Evolutionary conservation across 2,888 invertebrate species (phyloP), one percentile per base, ranked within the genome.

Genomic region (Drosophila differens): DNA sequence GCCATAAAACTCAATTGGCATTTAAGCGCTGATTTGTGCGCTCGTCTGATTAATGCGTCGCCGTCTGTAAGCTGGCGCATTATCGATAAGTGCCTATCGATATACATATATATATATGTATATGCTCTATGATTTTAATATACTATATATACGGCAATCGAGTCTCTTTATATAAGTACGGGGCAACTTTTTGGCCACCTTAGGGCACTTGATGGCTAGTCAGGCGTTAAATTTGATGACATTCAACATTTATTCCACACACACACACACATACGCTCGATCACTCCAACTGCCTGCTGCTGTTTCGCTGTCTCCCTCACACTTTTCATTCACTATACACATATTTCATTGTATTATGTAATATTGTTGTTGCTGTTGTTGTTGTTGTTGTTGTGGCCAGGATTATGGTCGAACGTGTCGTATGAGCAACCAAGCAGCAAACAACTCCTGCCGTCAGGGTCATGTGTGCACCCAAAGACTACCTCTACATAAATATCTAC

Each of bases 171-270:
- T 39, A 59, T 53, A 63, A 58, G 47, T 33, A 25, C 55, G 33
- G 41, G 32, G 6, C 28, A 52, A 47, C 32, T 68, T 76, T 68
- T 69, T 53, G 71, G 62, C 60, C 63, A 70, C 65, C 70, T 78
- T 74, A 55, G 67, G 74, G 74, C 83, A 76, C 81, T 84, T 79
- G 81, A 68, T 57, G 59, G 49, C 80, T 74, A 86, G 67, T 86
- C 82, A 66, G 76, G 84, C 84, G 86, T 60, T 83, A 83, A 86
- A 84, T 84, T 86, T 86, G 86, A 83, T 84, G 82, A 75, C 74
- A 72, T 77, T 79, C 83, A 76, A 81, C 79, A 83, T 79, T 76
- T 83, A 68, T 70, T 66, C 60, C 70, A 67, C 57, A n/a, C 35
- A 59, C n/a, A 41, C 41, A 4, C 41, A 5, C 22, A 12, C 22